Base-by-base conservation (phyloP, 2,888 invertebrate species). In the Nomada ruficornis region DNA sequence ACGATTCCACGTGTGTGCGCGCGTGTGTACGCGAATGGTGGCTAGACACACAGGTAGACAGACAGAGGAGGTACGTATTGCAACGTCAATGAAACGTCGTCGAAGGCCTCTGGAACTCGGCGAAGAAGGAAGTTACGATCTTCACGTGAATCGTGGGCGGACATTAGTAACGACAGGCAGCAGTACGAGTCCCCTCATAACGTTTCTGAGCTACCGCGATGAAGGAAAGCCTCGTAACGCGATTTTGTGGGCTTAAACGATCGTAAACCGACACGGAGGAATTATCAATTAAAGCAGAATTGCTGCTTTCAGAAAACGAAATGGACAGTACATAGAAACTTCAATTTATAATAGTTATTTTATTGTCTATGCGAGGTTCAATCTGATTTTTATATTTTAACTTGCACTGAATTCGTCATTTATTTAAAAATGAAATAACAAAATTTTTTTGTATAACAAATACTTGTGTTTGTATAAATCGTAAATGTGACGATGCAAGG, bases 151-250 rank as follows among this genome's bases (percentile, higher is more conserved):
- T 75, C 73, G 85, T 85, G 84, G 85, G 84, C 84, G 85, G 83
- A 85, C 85, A 79, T 84, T 84, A 84, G 84, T 79, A 84, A 84
- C 79, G 81, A 85, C 76, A 84, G 81, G 63, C 81, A 65, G 64
- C 69, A 68, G 44, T 59, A 20, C 64, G 26, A 42, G 63, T 44
- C 20, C 44, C 69, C 55, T 59, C 20, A 26, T 26, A 69, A 73
- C 71, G 79, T 70, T 62, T 64, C n/a, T n/a, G 26, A 50, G 79
- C 81, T 70, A 74, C 81, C 74, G 79, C 50, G 74, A 79, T 47
- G 59, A 65, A 60, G 69, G 62, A 73, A 62, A 57, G 54, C 59
- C 60, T 13, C 20, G 36, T 64, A 76, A 75, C 63, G 63, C 36
- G 54, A 69, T 59, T 70, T 70, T 55, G 54, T 60, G 23, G 54